Conservation (phyloP, 2,888 invertebrate genomes). For the Rutpela maculata region DNA sequence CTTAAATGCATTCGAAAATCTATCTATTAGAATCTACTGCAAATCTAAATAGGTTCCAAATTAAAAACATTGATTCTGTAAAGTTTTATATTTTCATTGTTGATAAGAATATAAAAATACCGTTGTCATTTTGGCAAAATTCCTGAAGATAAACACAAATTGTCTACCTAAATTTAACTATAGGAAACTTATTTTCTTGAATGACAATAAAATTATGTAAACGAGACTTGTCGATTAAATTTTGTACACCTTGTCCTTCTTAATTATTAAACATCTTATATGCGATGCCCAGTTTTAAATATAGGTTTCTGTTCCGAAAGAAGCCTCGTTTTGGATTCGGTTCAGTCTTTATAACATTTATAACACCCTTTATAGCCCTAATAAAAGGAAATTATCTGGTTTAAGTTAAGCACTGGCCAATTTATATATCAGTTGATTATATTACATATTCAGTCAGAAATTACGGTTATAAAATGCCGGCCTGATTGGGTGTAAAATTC, state of each 20-base stretch:
- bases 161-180: neutral
- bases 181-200: neutral
- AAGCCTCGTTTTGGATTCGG: conserved; percentile 22
- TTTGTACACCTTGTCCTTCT: neutral
- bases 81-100: too few relatives aligned
- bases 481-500: conserved; percentile 36
- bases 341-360: conserved; percentile 20
- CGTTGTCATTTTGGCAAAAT: too few relatives aligned
- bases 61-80: too few relatives aligned
- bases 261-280: neutral
- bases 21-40: too few relatives aligned
- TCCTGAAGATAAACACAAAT: neutral
- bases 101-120: too few relatives aligned
- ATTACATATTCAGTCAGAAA: conserved; percentile 32
- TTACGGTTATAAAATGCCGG: conserved; percentile 32
- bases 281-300: neutral
- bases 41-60: too few relatives aligned
- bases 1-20: too few relatives aligned
- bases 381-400: conserved; percentile 36
- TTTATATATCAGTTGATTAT: conserved; percentile 27
- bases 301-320: neutral
- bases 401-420: conserved; percentile 31
- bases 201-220: neutral
- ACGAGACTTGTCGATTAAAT: neutral
- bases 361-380: conserved; percentile 21